A percentile compares a stretch with the other conserved stretches of the same genome.
These are phyloP conservation scores for Agriopis leucophaearia DNA, from an alignment of 2,888 invertebrate species.

Conservation along the genomic window DNA sequence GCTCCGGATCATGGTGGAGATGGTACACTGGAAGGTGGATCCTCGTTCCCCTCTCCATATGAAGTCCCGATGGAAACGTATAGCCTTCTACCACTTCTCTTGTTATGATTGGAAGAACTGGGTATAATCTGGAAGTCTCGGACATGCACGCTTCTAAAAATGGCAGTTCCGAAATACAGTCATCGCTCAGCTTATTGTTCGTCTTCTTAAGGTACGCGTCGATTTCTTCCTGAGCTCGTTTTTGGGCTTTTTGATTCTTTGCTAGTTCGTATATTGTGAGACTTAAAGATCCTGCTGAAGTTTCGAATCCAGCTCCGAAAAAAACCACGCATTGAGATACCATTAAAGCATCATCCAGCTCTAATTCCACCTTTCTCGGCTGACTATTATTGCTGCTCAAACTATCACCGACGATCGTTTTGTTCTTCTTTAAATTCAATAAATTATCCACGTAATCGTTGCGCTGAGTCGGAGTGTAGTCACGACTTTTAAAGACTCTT, in stretches of 20 bases:
- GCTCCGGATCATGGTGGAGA: conserved; percentile 52
- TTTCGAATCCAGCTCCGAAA: conserved; percentile 30
- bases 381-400: conserved; percentile 2
- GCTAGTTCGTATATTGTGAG: conserved; percentile 25
- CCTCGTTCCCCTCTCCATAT: conserved; percentile 53
- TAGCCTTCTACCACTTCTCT: conserved; percentile 56
- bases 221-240: conserved; percentile 48
- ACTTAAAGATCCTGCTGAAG: conserved; percentile 15
- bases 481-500: conserved; percentile 13
- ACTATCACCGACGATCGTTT: not conserved
- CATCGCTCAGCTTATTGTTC: conserved; percentile 49
- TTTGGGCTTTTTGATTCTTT: conserved; percentile 21
- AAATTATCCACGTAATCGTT: conserved; percentile 16
- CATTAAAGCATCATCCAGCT: conserved; percentile 2
- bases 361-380: conserved; percentile 4
- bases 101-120: conserved; percentile 50
- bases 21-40: conserved; percentile 58
- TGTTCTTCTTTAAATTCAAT: not conserved
- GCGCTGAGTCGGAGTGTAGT: conserved; percentile 7
- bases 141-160: conserved; percentile 56
- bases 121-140: conserved; percentile 57
- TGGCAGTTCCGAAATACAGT: conserved; percentile 54
- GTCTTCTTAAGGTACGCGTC: conserved; percentile 51
- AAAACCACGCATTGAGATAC: conserved; percentile 17
- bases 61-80: conserved; percentile 52